Evolutionary conservation across 1,140 invertebrate species (phyloP), one percentile per base, ranked within the genome.

Genomic region (Conopomorpha cramerella): DNA sequence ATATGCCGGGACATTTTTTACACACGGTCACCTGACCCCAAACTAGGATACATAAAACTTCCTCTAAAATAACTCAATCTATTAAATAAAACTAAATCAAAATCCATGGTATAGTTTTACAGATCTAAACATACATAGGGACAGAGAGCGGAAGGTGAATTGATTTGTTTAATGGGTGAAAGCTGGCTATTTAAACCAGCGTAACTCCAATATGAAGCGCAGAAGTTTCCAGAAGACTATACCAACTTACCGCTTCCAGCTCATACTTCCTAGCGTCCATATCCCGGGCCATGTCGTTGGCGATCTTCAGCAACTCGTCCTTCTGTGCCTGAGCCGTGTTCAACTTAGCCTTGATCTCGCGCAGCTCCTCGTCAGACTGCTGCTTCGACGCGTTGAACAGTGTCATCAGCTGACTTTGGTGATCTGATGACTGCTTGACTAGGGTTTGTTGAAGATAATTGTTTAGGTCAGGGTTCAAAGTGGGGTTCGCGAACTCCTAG

Each of bases 361-460:
- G 13, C 1, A 55, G 28, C 25, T 61, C 57, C 0, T 19, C 19
- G 0, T 56, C 55, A 2, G 39, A 27, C 16, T 56, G 49, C 25
- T 56, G 48, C 30, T 56, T 51, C 1, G 48, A 29, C 0, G 36
- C 26, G 1, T 35, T 38, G 25, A 52, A 48, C 28, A 49, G 35
- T 15, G 56, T 46, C 12, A 51, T 10, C 26, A 61, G 16, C 30
- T 57, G 49, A 3, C 34, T 46, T 8, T 57, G 46, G 26, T 64
- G 53, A 10, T 54, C 51, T 12, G 14, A 41, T 3, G 41, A 27
- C 19, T 48, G 10, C 34, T 51, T 50, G 2, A 51, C 60, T 64
- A 10, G 34, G 0, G 38, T 37, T 8, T 16, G 1, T 13, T 32
- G 8, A 3, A 19, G 27, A 34, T 17, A 28, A 16, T n/a, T 12